Percentiles rank a stretch among this genome's conserved stretches.
Conservation (phyloP, 2,888 invertebrate species). For the Dasypolia templi region DNA sequence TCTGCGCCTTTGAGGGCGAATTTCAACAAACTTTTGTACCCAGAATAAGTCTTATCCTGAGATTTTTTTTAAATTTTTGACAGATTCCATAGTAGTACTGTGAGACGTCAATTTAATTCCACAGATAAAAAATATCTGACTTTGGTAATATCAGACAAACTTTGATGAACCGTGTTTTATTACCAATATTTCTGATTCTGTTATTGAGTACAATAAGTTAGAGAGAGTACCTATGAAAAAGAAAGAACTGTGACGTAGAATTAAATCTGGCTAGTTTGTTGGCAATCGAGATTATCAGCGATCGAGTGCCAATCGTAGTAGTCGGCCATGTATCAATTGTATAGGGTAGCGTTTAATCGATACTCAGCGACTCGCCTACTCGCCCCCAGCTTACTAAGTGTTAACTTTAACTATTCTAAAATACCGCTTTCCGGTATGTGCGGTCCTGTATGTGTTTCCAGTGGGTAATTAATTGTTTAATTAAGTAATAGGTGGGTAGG, state of each 20-base stretch:
- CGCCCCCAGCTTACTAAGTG: slow-evolving; percentile 23
- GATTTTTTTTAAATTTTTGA: too few relatives aligned
- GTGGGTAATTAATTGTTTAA: slow-evolving; percentile 14
- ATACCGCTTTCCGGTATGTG: not conserved
- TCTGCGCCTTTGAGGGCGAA: too few relatives aligned
- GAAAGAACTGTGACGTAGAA: not conserved
- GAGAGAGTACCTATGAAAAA: not conserved
- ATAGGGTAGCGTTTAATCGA: slow-evolving; percentile 59
- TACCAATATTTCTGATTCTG: not conserved
- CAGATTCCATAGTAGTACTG: too few relatives aligned
- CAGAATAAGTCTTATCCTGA: too few relatives aligned
- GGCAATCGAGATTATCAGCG: slow-evolving; percentile 24
- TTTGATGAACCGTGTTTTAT: not conserved
- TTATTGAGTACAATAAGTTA: not conserved
- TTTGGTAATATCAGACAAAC: too few relatives aligned
- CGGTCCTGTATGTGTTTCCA: too few relatives aligned
- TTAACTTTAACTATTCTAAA: slow-evolving; percentile 13
- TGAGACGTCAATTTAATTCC: too few relatives aligned
- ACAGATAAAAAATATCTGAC: too few relatives aligned
- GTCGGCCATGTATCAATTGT: slow-evolving; percentile 44
- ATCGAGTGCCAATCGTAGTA: slow-evolving; percentile 41
- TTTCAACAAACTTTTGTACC: too few relatives aligned
- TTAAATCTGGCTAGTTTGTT: not conserved
- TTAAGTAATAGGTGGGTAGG: slow-evolving; percentile 7
- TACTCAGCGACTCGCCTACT: slow-evolving; percentile 39